Evolutionary conservation across 2,797 vertebrate genomes (phyloP), one percentile per base, ranked within the genome.

Genomic region (Lepilemur ruficaudatus): DNA sequence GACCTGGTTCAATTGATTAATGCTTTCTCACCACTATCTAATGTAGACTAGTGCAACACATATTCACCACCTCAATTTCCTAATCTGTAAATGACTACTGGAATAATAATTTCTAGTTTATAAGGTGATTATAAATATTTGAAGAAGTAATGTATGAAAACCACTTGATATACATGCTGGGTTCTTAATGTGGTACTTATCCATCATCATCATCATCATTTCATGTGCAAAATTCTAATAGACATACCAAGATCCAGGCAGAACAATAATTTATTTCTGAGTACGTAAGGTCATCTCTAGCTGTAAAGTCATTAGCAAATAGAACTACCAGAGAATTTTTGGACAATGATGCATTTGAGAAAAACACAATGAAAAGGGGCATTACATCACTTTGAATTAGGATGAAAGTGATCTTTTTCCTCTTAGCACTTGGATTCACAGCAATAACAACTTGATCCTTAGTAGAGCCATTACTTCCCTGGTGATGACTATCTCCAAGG

Each of bases 361-460:
- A 85, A 88, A 85, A 70, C 32, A 89, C 61, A 85, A 30, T 67
- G 43, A 85, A 69, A 84, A 67, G 9, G 65, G n/a, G 11, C n/a
- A 84, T 95, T 65, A 93, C 48, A 85, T 97, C 67, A 48, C 17
- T 94, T 85, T 91, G 69, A 79, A 59, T 85, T 80, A 50, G 25
- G 43, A 43, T 28, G 5, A 2, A 94, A 72, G 20, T 57, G 46
- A 52, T 48, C 30, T n/a, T 63, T 80, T n/a, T 82, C 48, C 28
- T 94, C 28, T 48, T 69, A 55, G 43, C 67, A 10, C 25, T 89
- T 75, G 9, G 25, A 86, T 57, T n/a, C 50, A 89, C 35, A 70
- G 22, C 28, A 87, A 6, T 72, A 76, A 67, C 38, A 81, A 55
- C 43, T 43, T 84, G 48, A 4, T 81, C 25, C 10, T 82, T 91